Evolutionary conservation across 2,888 invertebrate genomes (phyloP).

Genomic region (Chorisops tibialis): DNA sequence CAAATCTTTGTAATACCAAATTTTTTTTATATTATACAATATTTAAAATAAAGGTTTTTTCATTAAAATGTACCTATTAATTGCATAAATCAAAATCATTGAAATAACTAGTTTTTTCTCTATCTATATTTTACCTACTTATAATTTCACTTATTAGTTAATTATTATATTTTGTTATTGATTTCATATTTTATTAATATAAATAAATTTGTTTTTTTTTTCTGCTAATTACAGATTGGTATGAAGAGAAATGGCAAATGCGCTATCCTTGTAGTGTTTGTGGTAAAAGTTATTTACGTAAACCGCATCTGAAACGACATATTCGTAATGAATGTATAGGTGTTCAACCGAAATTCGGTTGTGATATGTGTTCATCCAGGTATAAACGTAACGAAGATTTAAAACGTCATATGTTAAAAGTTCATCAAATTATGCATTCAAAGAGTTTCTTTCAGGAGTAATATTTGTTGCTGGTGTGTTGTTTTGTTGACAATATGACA

Average conservation of each 20-base stretch:
- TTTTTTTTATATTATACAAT: no score
- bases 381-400: conserved; percentile 42
- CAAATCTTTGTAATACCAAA: no score
- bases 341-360: conserved; percentile 41
- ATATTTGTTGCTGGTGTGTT: neutral
- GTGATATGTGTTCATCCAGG: conserved; percentile 39
- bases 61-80: no score
- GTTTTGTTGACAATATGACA: no score
- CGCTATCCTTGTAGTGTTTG: conserved; percentile 41
- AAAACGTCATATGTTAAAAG: conserved; percentile 39
- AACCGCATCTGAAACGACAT: conserved; percentile 43
- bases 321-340: conserved; percentile 42
- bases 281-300: conserved; percentile 43
- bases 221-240: conserved; percentile 31
- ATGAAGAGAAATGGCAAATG: conserved; percentile 36
- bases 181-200: no score
- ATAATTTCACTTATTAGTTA: no score
- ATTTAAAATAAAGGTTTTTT: no score
- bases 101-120: no score
- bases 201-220: no score
- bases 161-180: no score
- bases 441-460: conserved; percentile 15
- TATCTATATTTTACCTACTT: no score
- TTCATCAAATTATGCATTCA: conserved; percentile 34
- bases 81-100: no score